These are phyloP conservation scores for Megathymus violae DNA, from an alignment of 1,140 invertebrate species.

Conservation along the genomic window DNA sequence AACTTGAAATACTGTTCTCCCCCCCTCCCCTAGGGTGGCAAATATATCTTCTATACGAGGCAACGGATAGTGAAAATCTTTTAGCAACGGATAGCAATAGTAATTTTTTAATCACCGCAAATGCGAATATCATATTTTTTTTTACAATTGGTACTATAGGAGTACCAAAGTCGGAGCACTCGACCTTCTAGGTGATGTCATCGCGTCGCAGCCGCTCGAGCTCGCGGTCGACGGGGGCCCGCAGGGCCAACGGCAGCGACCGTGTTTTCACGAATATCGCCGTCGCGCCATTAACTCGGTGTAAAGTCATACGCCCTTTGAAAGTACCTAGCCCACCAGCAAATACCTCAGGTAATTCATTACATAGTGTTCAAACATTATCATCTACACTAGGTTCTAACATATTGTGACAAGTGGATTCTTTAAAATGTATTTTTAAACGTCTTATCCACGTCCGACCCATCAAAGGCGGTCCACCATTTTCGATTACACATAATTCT, in stretches of 20 bases:
- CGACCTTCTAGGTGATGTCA: constrained; percentile 30
- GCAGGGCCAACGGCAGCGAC: constrained; percentile 29
- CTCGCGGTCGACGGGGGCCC: constrained; percentile 15
- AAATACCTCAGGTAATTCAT: constrained; percentile 27
- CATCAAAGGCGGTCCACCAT: constrained; percentile 45
- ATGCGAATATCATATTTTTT: constrained; percentile 28
- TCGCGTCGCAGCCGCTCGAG: constrained; percentile 9
- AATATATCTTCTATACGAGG: constrained; percentile 40
- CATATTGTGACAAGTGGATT: neutral
- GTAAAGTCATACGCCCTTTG: constrained; percentile 12
- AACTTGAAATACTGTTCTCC: constrained; percentile 32
- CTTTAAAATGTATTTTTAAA: constrained; percentile 10
- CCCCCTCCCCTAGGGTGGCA: constrained; percentile 40
- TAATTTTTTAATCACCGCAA: constrained; percentile 44
- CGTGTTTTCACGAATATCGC: constrained; percentile 42
- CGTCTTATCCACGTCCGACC: constrained; percentile 33
- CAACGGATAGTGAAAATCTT: constrained; percentile 39
- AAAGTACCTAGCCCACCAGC: constrained; percentile 19
- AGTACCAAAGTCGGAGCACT: constrained; percentile 38
- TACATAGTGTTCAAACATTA: neutral
- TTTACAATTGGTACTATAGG: constrained; percentile 46
- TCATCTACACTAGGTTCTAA: neutral
- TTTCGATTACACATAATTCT: constrained; percentile 38
- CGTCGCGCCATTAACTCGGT: constrained; percentile 3
- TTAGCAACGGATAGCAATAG: constrained; percentile 39